Conservation (phyloP, 2,797 vertebrate species). For the Bucorvus abyssinicus region DNA sequence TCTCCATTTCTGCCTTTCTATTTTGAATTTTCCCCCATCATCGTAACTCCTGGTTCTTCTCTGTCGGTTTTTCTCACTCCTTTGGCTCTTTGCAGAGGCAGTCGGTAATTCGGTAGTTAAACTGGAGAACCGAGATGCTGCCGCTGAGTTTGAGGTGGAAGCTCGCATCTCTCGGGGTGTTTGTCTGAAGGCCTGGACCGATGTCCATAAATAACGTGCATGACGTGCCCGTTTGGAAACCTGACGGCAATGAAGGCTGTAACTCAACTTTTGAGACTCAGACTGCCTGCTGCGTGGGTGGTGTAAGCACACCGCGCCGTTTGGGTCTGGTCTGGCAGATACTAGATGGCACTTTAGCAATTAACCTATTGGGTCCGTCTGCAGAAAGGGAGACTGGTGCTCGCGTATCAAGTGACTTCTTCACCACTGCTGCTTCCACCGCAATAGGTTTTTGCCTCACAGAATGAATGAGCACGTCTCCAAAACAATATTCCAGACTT, state of each 20-base stretch:
- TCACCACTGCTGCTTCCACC: neutral
- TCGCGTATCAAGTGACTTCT: neutral
- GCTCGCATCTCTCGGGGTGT: neutral
- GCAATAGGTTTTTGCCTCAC: neutral
- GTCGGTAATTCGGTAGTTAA: neutral
- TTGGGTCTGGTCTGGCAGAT: neutral
- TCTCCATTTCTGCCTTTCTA: fast-evolving
- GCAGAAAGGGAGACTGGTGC: neutral
- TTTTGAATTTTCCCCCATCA: neutral
- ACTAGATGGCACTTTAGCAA: neutral
- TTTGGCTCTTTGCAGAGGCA: neutral
- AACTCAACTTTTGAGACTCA: neutral
- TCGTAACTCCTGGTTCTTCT: neutral
- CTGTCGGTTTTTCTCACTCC: neutral
- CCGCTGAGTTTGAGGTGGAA: neutral
- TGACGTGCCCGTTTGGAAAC: neutral
- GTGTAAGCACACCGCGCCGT: neutral
- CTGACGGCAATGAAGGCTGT: neutral
- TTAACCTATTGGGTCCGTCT: neutral
- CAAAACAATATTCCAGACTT: neutral
- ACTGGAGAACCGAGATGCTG: neutral
- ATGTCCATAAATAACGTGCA: neutral
- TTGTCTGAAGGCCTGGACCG: neutral
- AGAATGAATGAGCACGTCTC: neutral
- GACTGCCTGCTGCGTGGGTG: neutral